phyloP scores from a whole-genome alignment of 2,113 vertebrate species.

The Rhinichthys klamathensis region DNA sequence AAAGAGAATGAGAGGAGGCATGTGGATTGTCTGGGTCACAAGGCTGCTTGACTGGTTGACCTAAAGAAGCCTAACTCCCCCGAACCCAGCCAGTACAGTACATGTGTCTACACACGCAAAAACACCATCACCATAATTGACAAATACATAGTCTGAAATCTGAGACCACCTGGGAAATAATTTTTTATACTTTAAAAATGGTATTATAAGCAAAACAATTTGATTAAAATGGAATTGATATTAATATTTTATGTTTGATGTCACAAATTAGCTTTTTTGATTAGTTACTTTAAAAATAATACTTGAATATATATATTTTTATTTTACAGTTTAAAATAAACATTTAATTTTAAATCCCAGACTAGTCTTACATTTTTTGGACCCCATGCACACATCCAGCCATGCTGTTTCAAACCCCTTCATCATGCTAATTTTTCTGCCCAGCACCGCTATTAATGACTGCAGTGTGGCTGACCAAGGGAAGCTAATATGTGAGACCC shows the following conservation, averaged over 20 bases:
- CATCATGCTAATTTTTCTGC: not conserved
- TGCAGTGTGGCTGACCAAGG: not conserved
- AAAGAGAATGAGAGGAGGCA: not conserved
- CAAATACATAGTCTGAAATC: not conserved
- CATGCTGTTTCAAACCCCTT: not conserved
- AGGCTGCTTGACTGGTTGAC: slow-evolving; percentile 37
- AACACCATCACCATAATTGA: not conserved
- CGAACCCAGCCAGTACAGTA: slow-evolving; percentile 16
- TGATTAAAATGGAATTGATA: not conserved
- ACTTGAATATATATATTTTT: no score
- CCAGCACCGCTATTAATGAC: slow-evolving; percentile 39
- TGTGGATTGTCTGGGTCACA: slow-evolving; percentile 8
- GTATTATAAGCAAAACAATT: not conserved
- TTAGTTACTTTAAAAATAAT: not conserved
- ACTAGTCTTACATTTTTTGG: not conserved
- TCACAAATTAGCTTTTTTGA: not conserved
- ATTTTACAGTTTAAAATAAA: not conserved
- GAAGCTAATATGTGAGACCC: slow-evolving; percentile 60
- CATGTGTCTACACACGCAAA: not conserved
- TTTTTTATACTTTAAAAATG: not conserved
- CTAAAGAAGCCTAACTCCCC: slow-evolving; percentile 59
- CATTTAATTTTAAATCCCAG: not conserved
- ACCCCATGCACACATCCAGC: not conserved
- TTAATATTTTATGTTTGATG: not conserved
- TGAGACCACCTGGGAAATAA: not conserved